phyloP scores from a whole-genome alignment of 2,888 invertebrate genomes.

The Luperina nickerlii region DNA sequence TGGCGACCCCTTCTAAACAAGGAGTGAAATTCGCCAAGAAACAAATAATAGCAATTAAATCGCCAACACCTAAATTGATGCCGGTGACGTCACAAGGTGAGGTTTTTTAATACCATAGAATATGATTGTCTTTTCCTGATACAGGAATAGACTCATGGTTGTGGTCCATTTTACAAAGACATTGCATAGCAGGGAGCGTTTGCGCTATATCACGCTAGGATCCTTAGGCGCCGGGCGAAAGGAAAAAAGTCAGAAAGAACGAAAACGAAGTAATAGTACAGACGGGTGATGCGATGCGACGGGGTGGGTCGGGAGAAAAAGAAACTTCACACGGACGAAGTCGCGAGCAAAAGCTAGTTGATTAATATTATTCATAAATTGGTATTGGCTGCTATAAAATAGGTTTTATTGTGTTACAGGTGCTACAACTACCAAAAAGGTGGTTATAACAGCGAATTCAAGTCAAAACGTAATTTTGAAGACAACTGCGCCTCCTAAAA shows the following conservation, averaged over 20 bases:
- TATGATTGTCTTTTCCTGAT: not conserved
- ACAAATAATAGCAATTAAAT: constrained; percentile 90
- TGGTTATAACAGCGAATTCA: constrained; percentile 78
- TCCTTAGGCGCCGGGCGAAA: too few relatives aligned
- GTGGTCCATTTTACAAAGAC: not conserved
- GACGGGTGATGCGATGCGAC: too few relatives aligned
- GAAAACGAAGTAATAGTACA: too few relatives aligned
- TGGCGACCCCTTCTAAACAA: constrained; percentile 86
- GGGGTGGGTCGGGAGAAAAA: not conserved
- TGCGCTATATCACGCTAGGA: too few relatives aligned
- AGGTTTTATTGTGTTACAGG: constrained; percentile 50
- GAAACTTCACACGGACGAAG: not conserved
- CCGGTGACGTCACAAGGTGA: constrained; percentile 90
- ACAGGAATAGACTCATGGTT: not conserved
- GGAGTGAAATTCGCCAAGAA: constrained; percentile 80
- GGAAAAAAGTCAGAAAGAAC: too few relatives aligned
- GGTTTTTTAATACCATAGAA: not conserved
- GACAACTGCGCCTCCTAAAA: constrained; percentile 74
- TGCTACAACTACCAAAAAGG: constrained; percentile 75
- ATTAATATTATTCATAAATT: not conserved
- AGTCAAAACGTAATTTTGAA: constrained; percentile 81
- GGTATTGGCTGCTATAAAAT: not conserved
- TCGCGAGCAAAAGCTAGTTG: not conserved
- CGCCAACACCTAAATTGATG: constrained; percentile 92
- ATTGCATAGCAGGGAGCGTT: not conserved